phyloP scores from a whole-genome alignment of 1,140 invertebrate genomes.

The Drosophila burlai region DNA sequence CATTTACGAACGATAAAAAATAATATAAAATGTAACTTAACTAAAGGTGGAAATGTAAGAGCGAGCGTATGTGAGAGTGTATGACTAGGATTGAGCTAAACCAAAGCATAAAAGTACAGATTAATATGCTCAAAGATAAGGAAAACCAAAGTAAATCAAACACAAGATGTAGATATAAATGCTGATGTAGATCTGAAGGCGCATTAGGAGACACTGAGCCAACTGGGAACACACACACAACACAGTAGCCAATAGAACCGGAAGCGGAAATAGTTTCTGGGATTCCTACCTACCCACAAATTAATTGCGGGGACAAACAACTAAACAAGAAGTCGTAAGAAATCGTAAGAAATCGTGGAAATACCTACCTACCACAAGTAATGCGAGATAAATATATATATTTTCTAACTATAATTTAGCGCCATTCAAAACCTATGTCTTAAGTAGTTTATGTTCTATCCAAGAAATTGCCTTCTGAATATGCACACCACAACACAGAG shows the following conservation, averaged over 20 bases:
- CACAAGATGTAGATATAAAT: constrained; percentile 21
- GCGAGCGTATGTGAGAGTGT: constrained; percentile 19
- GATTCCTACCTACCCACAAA: constrained; percentile 39
- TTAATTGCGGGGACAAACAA: constrained; percentile 9
- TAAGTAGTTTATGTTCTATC: constrained; percentile 49
- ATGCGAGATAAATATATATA: constrained; percentile 12
- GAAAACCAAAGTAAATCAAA: constrained; percentile 18
- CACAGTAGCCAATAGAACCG: constrained; percentile 32
- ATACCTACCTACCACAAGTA: constrained; percentile 46
- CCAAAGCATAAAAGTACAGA: constrained; percentile 14
- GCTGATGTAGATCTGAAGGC: constrained; percentile 33
- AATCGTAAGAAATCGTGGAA: neutral
- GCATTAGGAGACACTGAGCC: constrained; percentile 19
- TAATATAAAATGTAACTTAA: constrained; percentile 11
- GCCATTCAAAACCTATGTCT: constrained; percentile 19
- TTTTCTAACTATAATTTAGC: constrained; percentile 41
- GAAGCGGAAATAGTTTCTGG: constrained; percentile 13
- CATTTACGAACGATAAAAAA: constrained; percentile 66
- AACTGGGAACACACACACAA: constrained; percentile 16
- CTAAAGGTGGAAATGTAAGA: constrained; percentile 14
- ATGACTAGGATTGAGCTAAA: constrained; percentile 27
- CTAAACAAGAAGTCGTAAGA: neutral
- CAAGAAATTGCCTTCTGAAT: constrained; percentile 73
- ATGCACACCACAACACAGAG: constrained; percentile 41
- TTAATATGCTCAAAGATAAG: constrained; percentile 38